Evolutionary conservation across 2,113 vertebrate genomes (phyloP).

Genomic region (Ictalurus punctatus): DNA sequence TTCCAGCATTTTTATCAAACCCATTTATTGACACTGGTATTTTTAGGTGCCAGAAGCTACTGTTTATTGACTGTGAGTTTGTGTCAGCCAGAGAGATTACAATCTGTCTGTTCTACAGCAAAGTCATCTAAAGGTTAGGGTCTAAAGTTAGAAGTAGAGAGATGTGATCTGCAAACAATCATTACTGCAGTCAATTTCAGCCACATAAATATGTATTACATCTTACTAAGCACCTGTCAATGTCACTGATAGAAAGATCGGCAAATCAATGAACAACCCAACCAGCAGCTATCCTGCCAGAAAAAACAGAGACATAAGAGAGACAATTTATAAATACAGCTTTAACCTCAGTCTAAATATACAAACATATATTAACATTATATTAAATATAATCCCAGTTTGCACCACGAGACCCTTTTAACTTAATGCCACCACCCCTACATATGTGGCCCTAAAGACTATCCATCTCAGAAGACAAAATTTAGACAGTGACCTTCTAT

Average conservation of each 20-base stretch:
- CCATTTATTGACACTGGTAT: conserved; percentile 20
- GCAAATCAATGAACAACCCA: not conserved
- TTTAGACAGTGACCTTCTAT: not conserved
- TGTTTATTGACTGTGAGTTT: not conserved
- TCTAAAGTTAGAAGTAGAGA: not conserved
- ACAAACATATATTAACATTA: not conserved
- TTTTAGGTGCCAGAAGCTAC: conserved; percentile 17
- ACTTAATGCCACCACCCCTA: not conserved
- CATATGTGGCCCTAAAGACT: too few relatives aligned
- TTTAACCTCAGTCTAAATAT: not conserved
- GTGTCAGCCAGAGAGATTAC: conserved; percentile 2
- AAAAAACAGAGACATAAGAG: not conserved
- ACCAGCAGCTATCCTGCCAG: not conserved
- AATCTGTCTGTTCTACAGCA: not conserved
- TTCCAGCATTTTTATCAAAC: not conserved
- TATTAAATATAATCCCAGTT: not conserved
- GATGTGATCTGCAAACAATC: not conserved
- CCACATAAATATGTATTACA: not conserved
- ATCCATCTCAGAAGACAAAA: too few relatives aligned
- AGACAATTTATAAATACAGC: not conserved
- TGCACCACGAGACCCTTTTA: not conserved
- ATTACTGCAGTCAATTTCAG: not conserved
- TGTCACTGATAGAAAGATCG: not conserved
- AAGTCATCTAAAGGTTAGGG: conserved; percentile 19
- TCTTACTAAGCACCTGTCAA: not conserved